Evolutionary conservation across 2,888 invertebrate species (phyloP), one percentile per base, ranked within the genome.

Genomic region (Stenichneumon culpator): DNA sequence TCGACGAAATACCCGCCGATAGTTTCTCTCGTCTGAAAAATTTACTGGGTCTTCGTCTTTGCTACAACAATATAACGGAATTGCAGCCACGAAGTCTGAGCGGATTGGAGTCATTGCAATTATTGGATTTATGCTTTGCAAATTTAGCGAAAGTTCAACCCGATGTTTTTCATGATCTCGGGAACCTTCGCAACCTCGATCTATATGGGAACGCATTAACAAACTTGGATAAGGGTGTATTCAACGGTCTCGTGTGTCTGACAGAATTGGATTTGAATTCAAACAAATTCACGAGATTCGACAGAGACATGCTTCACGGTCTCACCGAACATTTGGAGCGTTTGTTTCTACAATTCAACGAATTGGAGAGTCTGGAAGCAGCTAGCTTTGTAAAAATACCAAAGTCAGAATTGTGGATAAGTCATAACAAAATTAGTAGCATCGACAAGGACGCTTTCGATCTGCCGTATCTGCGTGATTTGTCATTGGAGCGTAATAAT

Each of bases 291-390:
- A 87, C 89, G 25, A 92, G 89, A 65, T 86, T 95, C 54, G 92
- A 92, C 6, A 91, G 91, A 19, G 90, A 92, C 50, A 91, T 91
- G 25, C 94, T 94, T 83, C 89, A 89, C 25, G 90, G 92, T 86
- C 82, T 94, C 36, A 89, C 89, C 0, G 92, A 90, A 11, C 72
- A 85, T 74, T 86, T 95, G 70, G 93, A 94, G 72, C 93, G 93
- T 54, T 88, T 95, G 39, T 92, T 94, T 73, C 83, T 94, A 69
- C 94, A 94, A 84, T 90, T 93, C 75, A 95, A 95, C 75, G 88
- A 90, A 57, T 94, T 95, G 78, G 78, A 88, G 2, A 91, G 92
- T 44, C 91, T 95, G 2, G 93, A 94, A 67, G 90, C 90, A 25
- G 91, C 92, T 7, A 93, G 93, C 25, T 95, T 95, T 84, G 83